Evolutionary conservation across 2,888 invertebrate genomes (phyloP).

Genomic region (Brachypalpus laphriformis): DNA sequence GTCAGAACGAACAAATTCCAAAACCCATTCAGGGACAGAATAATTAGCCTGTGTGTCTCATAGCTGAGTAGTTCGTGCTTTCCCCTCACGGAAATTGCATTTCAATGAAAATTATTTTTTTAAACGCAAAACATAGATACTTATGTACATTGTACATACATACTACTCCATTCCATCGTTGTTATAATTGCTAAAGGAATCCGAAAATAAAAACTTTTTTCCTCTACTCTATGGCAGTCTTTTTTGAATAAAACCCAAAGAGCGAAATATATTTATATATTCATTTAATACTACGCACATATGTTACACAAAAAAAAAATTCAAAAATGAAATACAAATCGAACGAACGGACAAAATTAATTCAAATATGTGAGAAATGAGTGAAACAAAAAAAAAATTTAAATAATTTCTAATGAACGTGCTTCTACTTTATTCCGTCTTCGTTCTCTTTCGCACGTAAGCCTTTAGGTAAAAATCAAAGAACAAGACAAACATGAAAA

Average conservation of each 20-base stretch:
- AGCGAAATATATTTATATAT: conserved; percentile 30
- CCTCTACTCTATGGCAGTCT: not conserved
- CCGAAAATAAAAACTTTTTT: not conserved
- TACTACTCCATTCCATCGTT: not conserved
- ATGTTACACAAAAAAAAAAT: conserved; percentile 1
- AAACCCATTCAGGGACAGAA: conserved; percentile 2
- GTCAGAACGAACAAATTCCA: not conserved
- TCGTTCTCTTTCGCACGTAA: conserved; percentile 76
- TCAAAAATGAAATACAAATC: not conserved
- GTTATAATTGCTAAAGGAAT: not conserved
- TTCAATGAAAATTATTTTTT: conserved; percentile 40
- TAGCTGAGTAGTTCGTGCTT: not conserved
- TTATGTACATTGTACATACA: too few species aligned
- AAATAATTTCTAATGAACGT: not conserved
- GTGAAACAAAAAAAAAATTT: not conserved
- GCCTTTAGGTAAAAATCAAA: conserved; percentile 81
- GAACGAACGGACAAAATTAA: not conserved
- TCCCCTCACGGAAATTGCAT: conserved; percentile 43
- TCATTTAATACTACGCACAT: conserved; percentile 59
- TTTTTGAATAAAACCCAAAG: not conserved
- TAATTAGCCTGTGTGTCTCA: conserved; percentile 41
- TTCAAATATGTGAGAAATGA: conserved; percentile 7
- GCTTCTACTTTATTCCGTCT: not conserved
- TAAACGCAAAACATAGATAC: not conserved
- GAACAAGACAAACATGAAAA: conserved; percentile 82